Conservation (phyloP, 1,140 invertebrate genomes). For the Saxidomus purpurata region DNA sequence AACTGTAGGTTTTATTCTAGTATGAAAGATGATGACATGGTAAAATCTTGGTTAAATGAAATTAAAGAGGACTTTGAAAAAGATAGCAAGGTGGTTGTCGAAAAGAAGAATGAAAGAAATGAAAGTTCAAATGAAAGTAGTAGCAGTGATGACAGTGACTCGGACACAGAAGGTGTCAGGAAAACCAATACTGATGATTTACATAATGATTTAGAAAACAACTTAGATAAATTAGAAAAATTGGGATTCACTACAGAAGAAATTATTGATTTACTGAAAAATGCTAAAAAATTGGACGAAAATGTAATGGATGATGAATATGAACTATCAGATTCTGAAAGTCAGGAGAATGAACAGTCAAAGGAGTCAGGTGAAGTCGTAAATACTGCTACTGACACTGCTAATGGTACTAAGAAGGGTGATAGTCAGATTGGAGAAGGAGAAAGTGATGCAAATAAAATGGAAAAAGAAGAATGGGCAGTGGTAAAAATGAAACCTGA, state of each 20-base stretch:
- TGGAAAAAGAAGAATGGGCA: slow-evolving; percentile 15
- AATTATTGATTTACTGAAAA: slow-evolving; percentile 44
- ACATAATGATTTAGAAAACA: neutral
- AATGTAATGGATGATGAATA: neutral
- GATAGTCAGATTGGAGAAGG: neutral
- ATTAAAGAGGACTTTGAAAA: slow-evolving; percentile 57
- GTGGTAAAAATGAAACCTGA: neutral
- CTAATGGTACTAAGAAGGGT: neutral
- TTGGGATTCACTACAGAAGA: slow-evolving; percentile 41
- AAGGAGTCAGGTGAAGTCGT: neutral
- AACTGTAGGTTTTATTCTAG: slow-evolving; percentile 3
- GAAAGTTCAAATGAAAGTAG: neutral
- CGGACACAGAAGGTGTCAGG: neutral
- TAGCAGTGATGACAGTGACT: neutral
- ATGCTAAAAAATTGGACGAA: neutral
- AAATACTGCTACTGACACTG: neutral
- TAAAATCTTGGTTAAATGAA: slow-evolving; percentile 50
- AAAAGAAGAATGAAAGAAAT: neutral
- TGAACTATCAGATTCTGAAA: slow-evolving; percentile 20
- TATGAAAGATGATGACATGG: slow-evolving; percentile 47
- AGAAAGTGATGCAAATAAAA: neutral
- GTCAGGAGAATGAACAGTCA: neutral
- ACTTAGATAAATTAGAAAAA: slow-evolving; percentile 40
- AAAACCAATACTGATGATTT: neutral
- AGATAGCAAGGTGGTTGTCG: neutral